A percentile compares a stretch with the other conserved stretches of the same genome.
Evolutionary conservation across 2,113 vertebrate species (phyloP).

Genomic region (Dendrocopos noguchii): DNA sequence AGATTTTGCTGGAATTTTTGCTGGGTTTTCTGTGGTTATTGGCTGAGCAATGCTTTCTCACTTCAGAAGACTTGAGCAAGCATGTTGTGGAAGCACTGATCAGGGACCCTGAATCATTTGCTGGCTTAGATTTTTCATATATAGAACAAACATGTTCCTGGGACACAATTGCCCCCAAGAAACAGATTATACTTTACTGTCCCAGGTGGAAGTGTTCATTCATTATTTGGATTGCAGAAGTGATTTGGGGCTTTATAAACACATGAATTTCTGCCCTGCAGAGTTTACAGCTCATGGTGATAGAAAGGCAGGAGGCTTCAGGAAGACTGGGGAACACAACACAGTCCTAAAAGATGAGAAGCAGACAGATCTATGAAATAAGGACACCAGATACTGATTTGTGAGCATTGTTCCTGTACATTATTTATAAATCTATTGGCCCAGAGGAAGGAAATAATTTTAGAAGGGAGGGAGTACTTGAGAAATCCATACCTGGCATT

Average conservation of each 20-base stretch:
- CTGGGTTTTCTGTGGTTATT: constrained; percentile 62
- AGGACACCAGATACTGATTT: constrained; percentile 2
- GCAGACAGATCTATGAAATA: not conserved
- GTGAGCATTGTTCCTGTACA: not conserved
- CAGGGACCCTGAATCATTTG: not conserved
- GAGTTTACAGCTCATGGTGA: not conserved
- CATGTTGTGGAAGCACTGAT: constrained; percentile 21
- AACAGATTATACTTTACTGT: constrained; percentile 12
- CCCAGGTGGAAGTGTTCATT: constrained; percentile 13
- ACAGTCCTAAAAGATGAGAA: not conserved
- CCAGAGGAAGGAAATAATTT: not conserved
- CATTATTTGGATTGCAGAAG: constrained; percentile 13
- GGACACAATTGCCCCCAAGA: not conserved
- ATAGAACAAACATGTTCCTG: not conserved
- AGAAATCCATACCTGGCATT: not conserved
- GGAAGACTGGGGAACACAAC: not conserved
- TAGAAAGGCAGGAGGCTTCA: constrained; percentile 18
- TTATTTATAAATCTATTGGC: not conserved
- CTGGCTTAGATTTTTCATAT: constrained; percentile 13
- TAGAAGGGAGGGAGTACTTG: not conserved
- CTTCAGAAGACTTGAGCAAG: constrained; percentile 39
- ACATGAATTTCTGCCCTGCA: not conserved
- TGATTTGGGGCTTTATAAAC: constrained; percentile 21
- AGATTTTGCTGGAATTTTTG: constrained; percentile 51
- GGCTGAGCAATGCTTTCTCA: constrained; percentile 21